Evolutionary conservation across 1,140 invertebrate genomes (phyloP), one percentile per base, ranked within the genome.

Genomic region (Trichonephila clavata): DNA sequence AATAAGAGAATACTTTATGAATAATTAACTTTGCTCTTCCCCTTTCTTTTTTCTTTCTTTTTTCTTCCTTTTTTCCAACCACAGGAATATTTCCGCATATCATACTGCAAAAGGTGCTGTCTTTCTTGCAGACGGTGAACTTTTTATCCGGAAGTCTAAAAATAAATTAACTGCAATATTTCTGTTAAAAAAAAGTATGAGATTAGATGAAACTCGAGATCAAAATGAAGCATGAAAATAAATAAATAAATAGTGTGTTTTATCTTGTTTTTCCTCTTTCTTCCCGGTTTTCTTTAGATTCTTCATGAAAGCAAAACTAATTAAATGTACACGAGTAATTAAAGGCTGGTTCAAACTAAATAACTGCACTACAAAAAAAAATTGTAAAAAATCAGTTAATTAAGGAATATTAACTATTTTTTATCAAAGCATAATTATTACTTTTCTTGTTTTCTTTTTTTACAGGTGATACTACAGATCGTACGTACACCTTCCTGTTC

Each of bases 21-120:
- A 90, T 90, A 90, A 90, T 90, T 90, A 90, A 80, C 89, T 90
- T 90, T 59, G 39, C n/a, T 21, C 20, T 50, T 24, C n/a, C 60
- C 21, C 5, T 50, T 71, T 50, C 24, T 50, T n/a, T n/a, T n/a
- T n/a, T n/a, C n/a, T 27, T 89, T 71, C 32, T 63, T 7, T 10
- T 10, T 50, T 5, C 10, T 50, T 50, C 10, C 10, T 50, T 50
- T 50, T 50, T 50, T 10, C 7, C 10, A 10, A 50, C 20, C 83
- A 2, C 20, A 59, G 59, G 24, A 27, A 7, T 86, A 61, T 63
- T 63, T 63, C 61, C 16, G 50, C 7, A 50, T 50, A 50, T 50
- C 7, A 68, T 3, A 68, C 65, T 77, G 27, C 24, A 77, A 77
- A 77, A 77, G 71, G 16, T 77, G 7, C 18, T 32, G 32, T 13